These are phyloP conservation scores for Meliscaeva auricollis DNA, from an alignment of 2,888 invertebrate species.

Conservation along the genomic window DNA sequence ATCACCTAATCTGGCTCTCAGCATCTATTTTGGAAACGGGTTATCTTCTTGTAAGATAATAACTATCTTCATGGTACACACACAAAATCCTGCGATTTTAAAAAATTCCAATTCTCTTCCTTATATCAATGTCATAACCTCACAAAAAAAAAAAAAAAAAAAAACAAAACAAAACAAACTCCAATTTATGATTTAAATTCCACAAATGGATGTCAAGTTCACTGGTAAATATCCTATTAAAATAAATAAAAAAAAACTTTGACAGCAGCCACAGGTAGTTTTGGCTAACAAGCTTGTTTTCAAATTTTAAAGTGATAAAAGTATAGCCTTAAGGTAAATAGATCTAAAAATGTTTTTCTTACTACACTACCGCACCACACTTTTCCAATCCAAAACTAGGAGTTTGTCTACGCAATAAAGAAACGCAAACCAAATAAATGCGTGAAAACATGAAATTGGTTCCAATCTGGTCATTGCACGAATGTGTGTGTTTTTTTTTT, in stretches of 20 bases:
- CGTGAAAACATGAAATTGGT: slow-evolving; percentile 54
- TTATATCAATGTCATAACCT: no score
- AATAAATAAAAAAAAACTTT: slow-evolving; percentile 17
- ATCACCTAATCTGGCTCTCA: no score
- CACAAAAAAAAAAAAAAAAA: no score
- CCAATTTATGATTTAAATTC: no score
- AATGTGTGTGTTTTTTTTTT: not conserved
- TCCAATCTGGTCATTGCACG: slow-evolving; percentile 49
- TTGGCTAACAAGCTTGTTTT: slow-evolving; percentile 35
- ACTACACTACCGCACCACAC: slow-evolving; percentile 5
- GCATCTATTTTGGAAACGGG: no score
- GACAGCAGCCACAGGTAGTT: slow-evolving; percentile 25
- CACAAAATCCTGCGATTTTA: no score
- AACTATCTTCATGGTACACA: no score
- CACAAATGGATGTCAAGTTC: slow-evolving; percentile 71
- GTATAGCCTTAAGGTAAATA: slow-evolving; percentile 51
- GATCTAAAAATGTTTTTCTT: slow-evolving; percentile 23
- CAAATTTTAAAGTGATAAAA: slow-evolving; percentile 20
- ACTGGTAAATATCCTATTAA: slow-evolving; percentile 47
- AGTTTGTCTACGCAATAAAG: slow-evolving; percentile 2
- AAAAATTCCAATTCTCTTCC: no score
- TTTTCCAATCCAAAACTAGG: slow-evolving; percentile 34
- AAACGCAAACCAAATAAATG: slow-evolving; percentile 27
- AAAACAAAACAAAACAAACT: no score
- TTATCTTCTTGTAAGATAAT: no score